phyloP scores from a whole-genome alignment of 2,113 vertebrate genomes.

The Ictalurus furcatus region DNA sequence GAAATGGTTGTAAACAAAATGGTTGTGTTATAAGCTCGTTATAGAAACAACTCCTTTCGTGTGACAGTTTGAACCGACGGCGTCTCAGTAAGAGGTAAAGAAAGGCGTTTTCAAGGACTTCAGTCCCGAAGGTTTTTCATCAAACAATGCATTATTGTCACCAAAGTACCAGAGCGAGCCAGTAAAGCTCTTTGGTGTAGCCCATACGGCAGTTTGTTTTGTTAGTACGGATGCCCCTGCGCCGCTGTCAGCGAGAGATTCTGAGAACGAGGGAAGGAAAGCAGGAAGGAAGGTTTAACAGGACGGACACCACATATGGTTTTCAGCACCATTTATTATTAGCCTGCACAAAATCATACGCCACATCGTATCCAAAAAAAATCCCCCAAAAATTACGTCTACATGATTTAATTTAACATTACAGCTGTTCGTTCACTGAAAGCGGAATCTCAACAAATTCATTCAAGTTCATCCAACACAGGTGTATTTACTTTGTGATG shows the following conservation, averaged over 20 bases:
- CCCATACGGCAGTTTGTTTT: conserved; percentile 15
- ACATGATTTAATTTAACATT: not conserved
- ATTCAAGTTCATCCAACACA: not conserved
- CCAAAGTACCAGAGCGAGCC: conserved; percentile 15
- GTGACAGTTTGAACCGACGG: not conserved
- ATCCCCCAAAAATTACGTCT: too few relatives aligned
- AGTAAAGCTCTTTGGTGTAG: conserved; percentile 12
- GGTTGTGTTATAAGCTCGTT: too few relatives aligned
- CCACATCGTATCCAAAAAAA: not conserved
- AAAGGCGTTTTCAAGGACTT: conserved; percentile 12
- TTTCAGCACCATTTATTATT: conserved; percentile 36
- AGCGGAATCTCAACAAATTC: not conserved
- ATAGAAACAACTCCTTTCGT: not conserved
- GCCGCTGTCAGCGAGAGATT: conserved; percentile 24
- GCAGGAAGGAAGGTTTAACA: conserved; percentile 47
- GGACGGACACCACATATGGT: conserved; percentile 33
- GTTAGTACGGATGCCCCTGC: conserved; percentile 15
- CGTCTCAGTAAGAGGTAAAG: not conserved
- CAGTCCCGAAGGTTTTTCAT: conserved; percentile 17
- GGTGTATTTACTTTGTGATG: conserved; percentile 8
- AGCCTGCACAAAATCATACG: not conserved
- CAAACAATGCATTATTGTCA: conserved; percentile 10
- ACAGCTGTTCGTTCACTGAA: not conserved
- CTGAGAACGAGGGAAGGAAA: conserved; percentile 44
- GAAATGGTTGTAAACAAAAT: not conserved